phyloP scores from a whole-genome alignment of 2,797 vertebrate genomes.

The Gouania willdenowi region DNA sequence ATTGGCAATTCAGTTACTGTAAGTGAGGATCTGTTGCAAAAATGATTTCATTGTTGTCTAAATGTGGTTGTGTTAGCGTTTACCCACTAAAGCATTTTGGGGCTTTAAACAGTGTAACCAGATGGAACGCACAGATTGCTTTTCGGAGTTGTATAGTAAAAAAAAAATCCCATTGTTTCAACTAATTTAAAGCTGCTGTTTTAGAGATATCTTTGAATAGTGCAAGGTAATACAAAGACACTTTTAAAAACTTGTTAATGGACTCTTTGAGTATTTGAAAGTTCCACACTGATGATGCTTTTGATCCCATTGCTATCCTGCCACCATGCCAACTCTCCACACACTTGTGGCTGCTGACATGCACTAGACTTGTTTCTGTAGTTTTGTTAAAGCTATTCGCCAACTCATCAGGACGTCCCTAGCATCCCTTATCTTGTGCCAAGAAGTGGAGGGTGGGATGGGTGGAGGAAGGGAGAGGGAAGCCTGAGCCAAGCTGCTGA shows the following conservation, averaged over 20 bases:
- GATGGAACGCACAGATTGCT: too few species aligned
- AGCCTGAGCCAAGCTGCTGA: conserved; percentile 65
- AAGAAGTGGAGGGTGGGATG: conserved; percentile 17
- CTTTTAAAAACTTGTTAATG: too few species aligned
- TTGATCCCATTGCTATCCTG: conserved; percentile 31
- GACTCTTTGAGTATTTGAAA: conserved; percentile 32
- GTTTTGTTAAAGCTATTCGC: conserved; percentile 43
- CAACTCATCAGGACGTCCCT: conserved; percentile 31
- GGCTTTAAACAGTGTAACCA: too few species aligned
- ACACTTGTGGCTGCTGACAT: conserved; percentile 25
- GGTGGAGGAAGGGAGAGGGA: conserved; percentile 12
- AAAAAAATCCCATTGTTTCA: too few species aligned
- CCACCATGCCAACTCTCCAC: conserved; percentile 29
- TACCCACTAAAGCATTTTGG: too few species aligned
- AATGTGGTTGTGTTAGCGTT: too few species aligned
- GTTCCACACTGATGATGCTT: conserved; percentile 13
- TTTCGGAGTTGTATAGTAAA: too few species aligned
- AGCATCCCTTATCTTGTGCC: conserved; percentile 25
- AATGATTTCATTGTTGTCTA: too few species aligned
- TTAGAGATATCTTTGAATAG: too few species aligned
- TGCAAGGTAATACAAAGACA: too few species aligned
- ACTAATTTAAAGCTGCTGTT: too few species aligned
- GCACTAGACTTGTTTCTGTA: conserved; percentile 19
- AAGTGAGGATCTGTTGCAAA: not conserved
- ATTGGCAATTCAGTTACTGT: not conserved